Percentiles rank a stretch among this genome's conserved stretches.
These are phyloP conservation scores for Ceyx erithaca DNA, from an alignment of 2,797 vertebrate genomes.

Conservation along the genomic window DNA sequence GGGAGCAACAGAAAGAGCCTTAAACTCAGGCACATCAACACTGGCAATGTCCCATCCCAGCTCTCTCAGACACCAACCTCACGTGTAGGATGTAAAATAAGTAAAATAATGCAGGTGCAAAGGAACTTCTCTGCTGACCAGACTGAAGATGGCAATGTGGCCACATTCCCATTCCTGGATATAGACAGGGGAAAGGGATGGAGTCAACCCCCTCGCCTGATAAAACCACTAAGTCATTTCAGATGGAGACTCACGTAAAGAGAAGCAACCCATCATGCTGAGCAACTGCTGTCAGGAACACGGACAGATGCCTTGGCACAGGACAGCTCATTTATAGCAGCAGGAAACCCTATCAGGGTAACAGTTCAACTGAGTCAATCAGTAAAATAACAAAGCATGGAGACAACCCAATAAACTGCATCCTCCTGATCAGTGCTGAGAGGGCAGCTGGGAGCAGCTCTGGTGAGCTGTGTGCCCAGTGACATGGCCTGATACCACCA, in stretches of 20 bases:
- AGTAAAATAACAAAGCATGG: neutral
- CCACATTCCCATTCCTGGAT: rapidly evolving
- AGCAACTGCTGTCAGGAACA: neutral
- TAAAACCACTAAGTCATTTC: neutral
- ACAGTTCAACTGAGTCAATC: neutral
- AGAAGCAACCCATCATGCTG: neutral
- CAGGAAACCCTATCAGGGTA: neutral
- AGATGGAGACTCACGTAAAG: neutral
- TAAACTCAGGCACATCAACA: rapidly evolving
- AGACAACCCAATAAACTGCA: neutral
- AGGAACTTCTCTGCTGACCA: neutral
- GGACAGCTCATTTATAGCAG: neutral
- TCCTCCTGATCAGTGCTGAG: neutral
- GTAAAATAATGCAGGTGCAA: neutral
- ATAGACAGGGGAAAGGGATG: neutral
- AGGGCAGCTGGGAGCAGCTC: neutral
- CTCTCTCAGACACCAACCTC: neutral
- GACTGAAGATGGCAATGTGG: neutral
- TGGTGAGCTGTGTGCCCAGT: rapidly evolving
- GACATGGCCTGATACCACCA: rapidly evolving
- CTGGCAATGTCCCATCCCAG: rapidly evolving
- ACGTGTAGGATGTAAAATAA: rapidly evolving
- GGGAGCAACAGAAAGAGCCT: neutral
- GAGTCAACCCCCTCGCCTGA: neutral
- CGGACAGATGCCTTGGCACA: neutral